phyloP scores from a whole-genome alignment of 2,113 vertebrate species.

The Desmodus rotundus region DNA sequence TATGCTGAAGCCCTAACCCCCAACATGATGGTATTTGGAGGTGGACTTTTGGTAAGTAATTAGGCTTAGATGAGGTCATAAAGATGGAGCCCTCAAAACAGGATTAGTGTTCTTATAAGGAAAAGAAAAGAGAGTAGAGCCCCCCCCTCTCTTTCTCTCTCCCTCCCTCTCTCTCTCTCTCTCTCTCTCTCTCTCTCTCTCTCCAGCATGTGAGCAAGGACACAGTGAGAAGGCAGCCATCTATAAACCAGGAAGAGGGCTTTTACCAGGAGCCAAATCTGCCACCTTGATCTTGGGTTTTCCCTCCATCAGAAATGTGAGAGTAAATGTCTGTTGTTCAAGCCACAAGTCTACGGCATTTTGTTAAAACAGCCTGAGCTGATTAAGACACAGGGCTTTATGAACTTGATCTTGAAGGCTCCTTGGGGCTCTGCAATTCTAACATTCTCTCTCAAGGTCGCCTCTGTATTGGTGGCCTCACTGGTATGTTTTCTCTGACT shows the following conservation, averaged over 20 bases:
- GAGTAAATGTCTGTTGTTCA: neutral
- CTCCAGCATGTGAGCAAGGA: neutral
- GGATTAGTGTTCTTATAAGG: neutral
- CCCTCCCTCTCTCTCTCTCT: neutral
- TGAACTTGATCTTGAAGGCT: neutral
- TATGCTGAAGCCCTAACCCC: neutral
- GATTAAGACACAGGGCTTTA: neutral
- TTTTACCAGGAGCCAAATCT: neutral
- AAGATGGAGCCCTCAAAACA: accelerated
- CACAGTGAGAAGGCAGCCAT: neutral
- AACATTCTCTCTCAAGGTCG: neutral
- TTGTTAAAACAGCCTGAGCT: neutral
- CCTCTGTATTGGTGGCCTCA: neutral
- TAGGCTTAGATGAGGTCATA: neutral
- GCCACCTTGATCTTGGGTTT: neutral
- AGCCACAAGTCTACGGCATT: neutral
- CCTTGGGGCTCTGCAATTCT: neutral
- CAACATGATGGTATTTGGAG: neutral
- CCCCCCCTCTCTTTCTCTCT: too few relatives aligned
- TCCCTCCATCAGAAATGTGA: neutral
- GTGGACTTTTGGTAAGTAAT: neutral
- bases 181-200: neutral
- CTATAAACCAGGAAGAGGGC: neutral
- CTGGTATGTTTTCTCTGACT: neutral
- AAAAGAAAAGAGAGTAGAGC: neutral